Base-by-base conservation (phyloP, 2,888 invertebrate genomes). In the Rhodophaea formosa region DNA sequence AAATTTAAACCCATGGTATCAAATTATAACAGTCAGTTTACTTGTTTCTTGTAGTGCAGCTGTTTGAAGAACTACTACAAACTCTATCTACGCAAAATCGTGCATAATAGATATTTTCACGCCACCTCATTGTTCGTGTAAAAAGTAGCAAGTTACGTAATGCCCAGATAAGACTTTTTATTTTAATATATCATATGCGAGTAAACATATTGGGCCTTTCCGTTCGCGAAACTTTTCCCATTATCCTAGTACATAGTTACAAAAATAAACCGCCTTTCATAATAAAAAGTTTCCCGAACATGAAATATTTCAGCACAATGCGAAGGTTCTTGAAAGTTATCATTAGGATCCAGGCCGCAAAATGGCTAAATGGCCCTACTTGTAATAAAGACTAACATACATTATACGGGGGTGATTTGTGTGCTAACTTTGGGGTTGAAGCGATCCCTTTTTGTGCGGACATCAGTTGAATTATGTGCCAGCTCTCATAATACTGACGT, bases 391-490 rank as follows among this genome's bases (percentile, higher is more conserved):
- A n/a, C 53, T 43, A 29, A 53, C 49, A 42, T 43, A 56, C 47
- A 56, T 43, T 49, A 56, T 56, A 56, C 56, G 12, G n/a, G 42
- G 17, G 43, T 56, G 49, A 56, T 49, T 56, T 56, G 49, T 56
- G 56, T 51, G 49, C 42, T 49, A 56, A 52, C 47, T 59, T 56
- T 53, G 47, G 32, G 53, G 45, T 47, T 42, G 51, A 46, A 43
- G 17, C 46, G 42, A 44, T 47, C 56, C 56, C 58, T 60, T 59
- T 61, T 59, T 61, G 59, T 49, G 44, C 45, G 53, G 51, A 58
- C 49, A 53, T 58, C 57, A 59, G 29, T 61, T 61, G 56, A 61
- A 58, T 57, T 49, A 61, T 49, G 59, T 35, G 46, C 39, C 23
- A 46, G n/a, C 46, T 46, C 46, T 12, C 23, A 45, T 10, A 42